phyloP scores from a whole-genome alignment of 1,140 invertebrate genomes.

The Bathynomus jamesi region DNA sequence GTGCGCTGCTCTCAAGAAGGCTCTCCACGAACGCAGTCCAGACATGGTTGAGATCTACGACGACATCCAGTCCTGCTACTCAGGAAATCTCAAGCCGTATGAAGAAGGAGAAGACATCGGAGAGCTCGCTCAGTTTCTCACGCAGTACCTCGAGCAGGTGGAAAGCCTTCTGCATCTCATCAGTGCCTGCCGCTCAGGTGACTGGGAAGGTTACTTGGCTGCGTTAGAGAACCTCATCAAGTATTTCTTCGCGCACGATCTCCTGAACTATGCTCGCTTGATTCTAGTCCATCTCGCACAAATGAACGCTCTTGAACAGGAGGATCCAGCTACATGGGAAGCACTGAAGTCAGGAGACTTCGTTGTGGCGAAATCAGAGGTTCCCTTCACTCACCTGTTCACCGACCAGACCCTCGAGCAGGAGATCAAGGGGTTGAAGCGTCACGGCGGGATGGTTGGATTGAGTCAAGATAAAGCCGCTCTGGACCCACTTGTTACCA shows the following conservation, averaged over 20 bases:
- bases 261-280: conserved; percentile 13
- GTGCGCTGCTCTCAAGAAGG: background rate
- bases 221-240: conserved; percentile 18
- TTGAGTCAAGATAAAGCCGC: conserved; percentile 19
- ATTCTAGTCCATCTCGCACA: conserved; percentile 17
- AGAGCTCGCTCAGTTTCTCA: conserved; percentile 17
- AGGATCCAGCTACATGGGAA: conserved; percentile 15
- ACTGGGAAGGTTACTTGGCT: conserved; percentile 16
- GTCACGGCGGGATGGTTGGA: conserved; percentile 13
- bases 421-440: conserved; percentile 16
- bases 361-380: conserved; percentile 12
- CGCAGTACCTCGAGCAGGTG: conserved; percentile 10
- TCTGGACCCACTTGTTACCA: conserved; percentile 15
- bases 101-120: conserved; percentile 11
- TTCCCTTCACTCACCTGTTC: conserved; percentile 9
- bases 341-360: conserved; percentile 13
- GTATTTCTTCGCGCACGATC: conserved; percentile 16
- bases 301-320: conserved; percentile 14
- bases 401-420: conserved; percentile 5
- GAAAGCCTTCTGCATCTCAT: conserved; percentile 6
- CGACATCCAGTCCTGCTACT: background rate
- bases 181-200: conserved; percentile 14
- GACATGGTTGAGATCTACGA: conserved; percentile 4
- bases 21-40: background rate
- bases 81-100: background rate